phyloP scores from a whole-genome alignment of 1,140 invertebrate genomes.

The Lerema accius region DNA sequence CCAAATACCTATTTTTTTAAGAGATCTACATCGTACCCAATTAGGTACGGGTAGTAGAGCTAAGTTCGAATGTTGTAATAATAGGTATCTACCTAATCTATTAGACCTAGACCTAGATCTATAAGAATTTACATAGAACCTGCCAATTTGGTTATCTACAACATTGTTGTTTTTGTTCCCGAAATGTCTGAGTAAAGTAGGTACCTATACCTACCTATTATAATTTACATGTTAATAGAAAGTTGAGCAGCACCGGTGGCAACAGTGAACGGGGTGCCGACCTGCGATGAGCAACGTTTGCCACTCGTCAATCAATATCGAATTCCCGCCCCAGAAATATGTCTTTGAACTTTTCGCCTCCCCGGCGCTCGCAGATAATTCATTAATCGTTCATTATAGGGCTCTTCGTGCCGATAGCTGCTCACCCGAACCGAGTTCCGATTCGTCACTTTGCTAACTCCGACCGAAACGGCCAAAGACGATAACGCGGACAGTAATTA shows the following conservation, averaged over 20 bases:
- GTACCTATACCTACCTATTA: too few species aligned
- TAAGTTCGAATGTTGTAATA: too few species aligned
- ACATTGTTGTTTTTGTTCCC: too few species aligned
- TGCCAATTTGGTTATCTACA: too few species aligned
- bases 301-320: slow-evolving; percentile 42
- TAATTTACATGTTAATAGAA: not conserved
- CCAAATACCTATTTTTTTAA: too few species aligned
- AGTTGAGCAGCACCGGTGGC: not conserved
- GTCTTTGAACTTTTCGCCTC: slow-evolving; percentile 38
- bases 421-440: not conserved
- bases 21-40: too few species aligned
- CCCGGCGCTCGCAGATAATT: slow-evolving; percentile 37
- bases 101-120: too few species aligned
- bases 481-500: not conserved
- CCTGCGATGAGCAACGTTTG: slow-evolving; percentile 33
- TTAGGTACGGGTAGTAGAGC: too few species aligned
- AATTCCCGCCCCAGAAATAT: slow-evolving; percentile 39
- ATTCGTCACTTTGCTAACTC: slow-evolving; percentile 8
- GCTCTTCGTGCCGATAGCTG: slow-evolving; percentile 13
- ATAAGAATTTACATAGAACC: too few species aligned
- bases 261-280: not conserved
- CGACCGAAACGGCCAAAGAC: not conserved
- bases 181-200: too few species aligned
- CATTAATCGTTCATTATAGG: slow-evolving; percentile 37
- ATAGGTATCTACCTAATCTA: too few species aligned